Evolutionary conservation across 2,888 invertebrate species (phyloP), one percentile per base, ranked within the genome.

Genomic region (Acanthosepion esculentum): DNA sequence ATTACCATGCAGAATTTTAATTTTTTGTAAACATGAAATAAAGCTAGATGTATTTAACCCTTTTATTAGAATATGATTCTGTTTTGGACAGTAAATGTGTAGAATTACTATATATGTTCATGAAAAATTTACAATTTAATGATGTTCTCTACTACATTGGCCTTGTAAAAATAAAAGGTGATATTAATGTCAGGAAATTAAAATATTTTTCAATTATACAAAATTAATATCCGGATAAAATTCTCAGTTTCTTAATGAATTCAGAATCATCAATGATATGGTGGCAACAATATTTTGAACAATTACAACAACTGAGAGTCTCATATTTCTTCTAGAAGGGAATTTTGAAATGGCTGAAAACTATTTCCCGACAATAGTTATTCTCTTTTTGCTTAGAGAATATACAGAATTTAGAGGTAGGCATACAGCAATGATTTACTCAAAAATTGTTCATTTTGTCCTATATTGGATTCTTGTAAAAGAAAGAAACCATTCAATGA

Each of bases 401-500:
- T n/a, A 64, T n/a, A n/a, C 78, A 1, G 78, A 78, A 78, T 78
- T 78, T n/a, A n/a, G 12, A 7, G 78, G n/a, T 78, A 29, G 29
- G 64, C 0, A 64, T 29, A 64, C 29, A 26, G 7, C 6, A 64
- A 78, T 78, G 78, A 78, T n/a, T 78, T 7, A 78, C 78, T n/a
- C 2, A 15, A 78, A n/a, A n/a, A 78, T 5, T 78, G n/a, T 78
- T n/a, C 78, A 78, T n/a, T 78, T n/a, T 29, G n/a, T 78, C n/a
- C 78, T n/a, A 78, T 78, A 78, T 78, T 78, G 78, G n/a, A 78
- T 78, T 78, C n/a, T n/a, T 78, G 78, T n/a, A n/a, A 78, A 78
- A n/a, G 29, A 8, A n/a, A 78, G 78, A 78, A 78, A 78, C 29
- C 78, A n/a, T 78, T n/a, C n/a, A 78, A 78, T n/a, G 78, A 10